These are phyloP conservation scores for Mystacides longicornis DNA, from an alignment of 2,888 invertebrate species.

Conservation along the genomic window DNA sequence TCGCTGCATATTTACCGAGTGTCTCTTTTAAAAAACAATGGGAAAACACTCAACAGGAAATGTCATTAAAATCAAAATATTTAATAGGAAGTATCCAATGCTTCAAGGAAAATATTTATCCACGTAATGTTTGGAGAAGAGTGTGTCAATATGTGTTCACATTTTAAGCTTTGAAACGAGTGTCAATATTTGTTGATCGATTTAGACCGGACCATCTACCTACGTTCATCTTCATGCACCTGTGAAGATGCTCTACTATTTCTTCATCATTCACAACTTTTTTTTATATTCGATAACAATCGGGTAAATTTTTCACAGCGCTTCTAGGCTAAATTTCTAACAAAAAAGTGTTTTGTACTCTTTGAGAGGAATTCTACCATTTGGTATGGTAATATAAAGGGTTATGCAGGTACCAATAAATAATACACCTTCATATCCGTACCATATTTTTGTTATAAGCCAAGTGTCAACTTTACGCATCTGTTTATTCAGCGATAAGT, in stretches of 20 bases:
- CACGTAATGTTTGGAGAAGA: conserved; percentile 3
- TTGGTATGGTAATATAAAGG: no score
- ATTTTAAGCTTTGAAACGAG: conserved; percentile 20
- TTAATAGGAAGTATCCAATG: conserved; percentile 8
- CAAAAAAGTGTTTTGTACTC: no score
- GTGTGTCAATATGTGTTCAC: neutral
- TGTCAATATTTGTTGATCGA: conserved; percentile 20
- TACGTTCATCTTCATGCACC: conserved; percentile 10
- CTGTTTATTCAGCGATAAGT: conserved; percentile 10
- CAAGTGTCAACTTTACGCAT: no score
- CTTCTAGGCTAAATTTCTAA: no score
- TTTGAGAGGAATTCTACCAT: no score
- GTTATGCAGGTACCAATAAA: no score
- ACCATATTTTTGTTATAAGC: no score
- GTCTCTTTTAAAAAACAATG: conserved; percentile 1
- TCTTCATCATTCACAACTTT: no score
- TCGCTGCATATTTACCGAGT: no score
- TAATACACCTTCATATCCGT: no score
- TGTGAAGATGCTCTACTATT: conserved; percentile 3
- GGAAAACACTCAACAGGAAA: neutral
- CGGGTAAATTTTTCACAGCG: no score
- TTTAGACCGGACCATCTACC: conserved; percentile 7
- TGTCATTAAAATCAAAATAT: conserved; percentile 4
- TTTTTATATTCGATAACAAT: no score
- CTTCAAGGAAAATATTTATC: neutral